Evolutionary conservation across 2,888 invertebrate genomes (phyloP), one percentile per base, ranked within the genome.

Genomic region (Pantelozetes paolii): DNA sequence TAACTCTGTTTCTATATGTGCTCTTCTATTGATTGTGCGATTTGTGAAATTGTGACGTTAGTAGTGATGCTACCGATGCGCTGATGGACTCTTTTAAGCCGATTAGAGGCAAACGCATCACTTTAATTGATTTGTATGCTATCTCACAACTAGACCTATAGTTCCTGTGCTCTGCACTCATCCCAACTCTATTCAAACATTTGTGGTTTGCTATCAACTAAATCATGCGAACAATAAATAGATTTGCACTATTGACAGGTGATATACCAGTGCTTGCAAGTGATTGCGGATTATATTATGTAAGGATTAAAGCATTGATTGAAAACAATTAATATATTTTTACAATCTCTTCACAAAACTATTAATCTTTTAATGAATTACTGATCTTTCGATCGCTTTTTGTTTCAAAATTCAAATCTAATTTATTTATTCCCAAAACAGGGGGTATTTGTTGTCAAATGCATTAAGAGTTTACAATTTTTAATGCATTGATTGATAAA

Each of bases 71-170:
- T 23, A 50, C 30, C 42, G 70, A 70, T 70, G 50, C 28, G 11
- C 45, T 48, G 70, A 70, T 64, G 32, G 70, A 42, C 70, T 67
- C 70, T 42, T 70, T 70, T 70, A 70, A 70, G 70, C 70, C 70
- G 70, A 70, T 70, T 70, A 70, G 15, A 36, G 42, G 30, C 26
- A 70, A 70, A 71, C 71, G 54, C 71, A 71, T 48, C 71, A 50
- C 71, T 54, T 54, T 54, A 48, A 54, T 71, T 71, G 71, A 54
- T 71, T 71, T 59, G 26, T 28, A 71, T 71, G 30, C 36, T 9
- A 36, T 18, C 36, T 64, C 20, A 64, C 50, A 70, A 20, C 23
- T 70, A 70, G 50, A 48, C 70, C 70, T 70, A 70, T 45, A 70
- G 15, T 42, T 5, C 36, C n/a, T 20, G 20, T 64, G 9, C 36